These are phyloP conservation scores for Crotophaga sulcirostris DNA, from an alignment of 2,113 vertebrate genomes.

Conservation along the genomic window DNA sequence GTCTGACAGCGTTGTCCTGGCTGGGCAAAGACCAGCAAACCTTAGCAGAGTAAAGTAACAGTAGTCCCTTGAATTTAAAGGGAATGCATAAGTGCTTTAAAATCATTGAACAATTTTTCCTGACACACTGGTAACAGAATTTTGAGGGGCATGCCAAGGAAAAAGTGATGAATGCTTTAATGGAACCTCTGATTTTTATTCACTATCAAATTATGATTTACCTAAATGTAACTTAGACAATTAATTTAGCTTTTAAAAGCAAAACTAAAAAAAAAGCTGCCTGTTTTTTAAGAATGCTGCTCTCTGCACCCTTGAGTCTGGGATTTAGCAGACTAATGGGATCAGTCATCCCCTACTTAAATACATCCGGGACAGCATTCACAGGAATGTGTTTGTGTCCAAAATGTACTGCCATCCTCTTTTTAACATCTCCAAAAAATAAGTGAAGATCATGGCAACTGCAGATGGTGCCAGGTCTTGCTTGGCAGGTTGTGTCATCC, in stretches of 20 bases:
- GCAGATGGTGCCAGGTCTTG: not conserved
- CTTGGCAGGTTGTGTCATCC: not conserved
- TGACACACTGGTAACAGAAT: not conserved
- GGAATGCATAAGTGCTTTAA: not conserved
- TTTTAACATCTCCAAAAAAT: not conserved
- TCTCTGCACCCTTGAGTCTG: constrained; percentile 3
- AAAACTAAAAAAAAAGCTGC: not conserved
- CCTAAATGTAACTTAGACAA: not conserved
- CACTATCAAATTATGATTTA: not conserved
- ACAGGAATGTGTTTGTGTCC: constrained; percentile 43
- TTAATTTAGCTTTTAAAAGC: not conserved
- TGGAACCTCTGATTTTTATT: not conserved
- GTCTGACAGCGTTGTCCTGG: not conserved
- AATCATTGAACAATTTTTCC: not conserved
- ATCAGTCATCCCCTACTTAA: constrained; percentile 65
- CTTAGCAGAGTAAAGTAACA: not conserved
- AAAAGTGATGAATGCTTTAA: not conserved
- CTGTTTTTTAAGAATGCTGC: not conserved
- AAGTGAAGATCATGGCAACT: not conserved
- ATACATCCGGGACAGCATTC: constrained; percentile 47
- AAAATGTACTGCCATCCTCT: not conserved
- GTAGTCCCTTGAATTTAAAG: not conserved
- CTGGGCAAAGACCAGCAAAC: not conserved
- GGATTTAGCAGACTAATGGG: constrained; percentile 58
- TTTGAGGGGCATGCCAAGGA: not conserved